Evolutionary conservation across 2,797 vertebrate species (phyloP).

Genomic region (Cichlasoma orientale): DNA sequence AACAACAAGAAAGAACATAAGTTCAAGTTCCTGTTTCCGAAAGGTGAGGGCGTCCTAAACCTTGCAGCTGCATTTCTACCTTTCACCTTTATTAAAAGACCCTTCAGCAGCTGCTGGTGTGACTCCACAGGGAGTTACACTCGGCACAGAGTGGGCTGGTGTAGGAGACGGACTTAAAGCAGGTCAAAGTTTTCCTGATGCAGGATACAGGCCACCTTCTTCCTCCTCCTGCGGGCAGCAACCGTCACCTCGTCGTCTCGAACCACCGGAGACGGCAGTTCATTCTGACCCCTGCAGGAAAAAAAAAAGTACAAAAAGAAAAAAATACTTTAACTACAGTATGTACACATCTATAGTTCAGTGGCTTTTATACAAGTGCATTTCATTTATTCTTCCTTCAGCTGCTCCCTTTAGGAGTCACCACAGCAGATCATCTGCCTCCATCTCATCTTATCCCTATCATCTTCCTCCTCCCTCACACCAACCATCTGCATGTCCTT

Average conservation of each 20-base stretch:
- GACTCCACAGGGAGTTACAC: too few relatives aligned
- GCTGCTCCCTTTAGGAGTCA: background rate
- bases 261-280: conserved; percentile 82
- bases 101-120: background rate
- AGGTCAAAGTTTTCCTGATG: background rate
- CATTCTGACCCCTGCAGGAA: conserved; percentile 77
- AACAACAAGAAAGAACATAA: too few relatives aligned
- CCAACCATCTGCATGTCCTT: background rate
- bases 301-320: background rate
- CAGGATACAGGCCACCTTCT: conserved; percentile 93
- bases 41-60: background rate
- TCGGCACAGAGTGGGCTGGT: background rate
- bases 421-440: background rate
- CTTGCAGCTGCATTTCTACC: background rate
- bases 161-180: background rate
- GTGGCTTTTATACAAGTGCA: background rate
- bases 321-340: background rate
- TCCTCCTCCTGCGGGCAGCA: conserved; percentile 86
- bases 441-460: background rate
- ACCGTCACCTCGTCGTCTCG: conserved; percentile 83
- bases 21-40: background rate
- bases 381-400: background rate
- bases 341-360: background rate
- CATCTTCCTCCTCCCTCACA: background rate
- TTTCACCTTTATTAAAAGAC: background rate